Base-by-base conservation (phyloP, 2,888 invertebrate species). In the Zhuqinia jingwanae region DNA sequence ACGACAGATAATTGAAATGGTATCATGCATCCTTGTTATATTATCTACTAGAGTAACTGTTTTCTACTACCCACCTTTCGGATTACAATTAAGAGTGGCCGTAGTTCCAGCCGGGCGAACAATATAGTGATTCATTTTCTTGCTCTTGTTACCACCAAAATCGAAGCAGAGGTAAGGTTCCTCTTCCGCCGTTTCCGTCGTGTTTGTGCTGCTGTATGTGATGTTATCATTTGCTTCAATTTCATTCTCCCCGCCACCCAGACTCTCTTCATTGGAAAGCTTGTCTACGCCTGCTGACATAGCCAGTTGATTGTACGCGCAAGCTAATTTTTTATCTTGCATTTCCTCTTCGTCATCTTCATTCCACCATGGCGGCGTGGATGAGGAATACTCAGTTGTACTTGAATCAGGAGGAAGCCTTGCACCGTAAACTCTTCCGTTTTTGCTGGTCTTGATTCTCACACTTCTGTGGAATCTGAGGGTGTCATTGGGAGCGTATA, bases 151-250 rank as follows among this genome's bases (percentile, higher is more conserved):
- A 15, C 36, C 73, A 17, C 15, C 17, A n/a, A 75, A 42, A 45
- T 90, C 89, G 58, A 89, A 89, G 65, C 90, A 90, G 3, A 89
- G 63, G 80, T 70, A 90, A 0, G 88, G 81, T 0, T 78, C 85
- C 36, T 20, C 13, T 47, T 15, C 17, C 11, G 17, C 17, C 17
- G 68, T 20, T 22, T 20, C 13, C 25, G 45, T 6, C 17, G 22
- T n/a, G 1, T n/a, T 45, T 22, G 42, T 45, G 10, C 15, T 1
- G 25, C 1, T 45, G 45, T 25, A n/a, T n/a, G n/a, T n/a, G n/a
- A n/a, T n/a, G 15, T 76, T 13, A 68, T 20, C 20, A 60, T 88
- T 84, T 5, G 76, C 86, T 30, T 36, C 76, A 20, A 27, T 70
- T 1, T 70, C 50, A 20, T 80, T 84, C 25, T 75, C 20, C 0